Evolutionary conservation across 2,113 vertebrate genomes (phyloP).

Genomic region (Chlamydotis undulata): DNA sequence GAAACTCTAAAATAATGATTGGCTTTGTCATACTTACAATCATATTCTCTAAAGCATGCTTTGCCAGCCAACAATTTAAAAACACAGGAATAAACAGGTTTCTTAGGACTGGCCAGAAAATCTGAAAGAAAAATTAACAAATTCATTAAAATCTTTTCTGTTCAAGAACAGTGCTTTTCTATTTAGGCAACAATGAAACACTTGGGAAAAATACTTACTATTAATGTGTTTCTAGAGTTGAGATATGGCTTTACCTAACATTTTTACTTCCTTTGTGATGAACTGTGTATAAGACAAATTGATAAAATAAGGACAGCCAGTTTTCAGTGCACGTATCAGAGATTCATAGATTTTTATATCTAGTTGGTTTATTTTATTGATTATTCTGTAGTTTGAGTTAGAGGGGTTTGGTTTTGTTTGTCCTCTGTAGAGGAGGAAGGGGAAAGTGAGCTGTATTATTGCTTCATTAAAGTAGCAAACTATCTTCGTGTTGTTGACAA

Average conservation of each 20-base stretch:
- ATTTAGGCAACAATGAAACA: neutral
- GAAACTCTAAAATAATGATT: neutral
- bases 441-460: neutral
- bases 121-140: constrained; percentile 72
- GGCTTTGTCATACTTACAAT: constrained; percentile 81
- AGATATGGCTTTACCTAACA: neutral
- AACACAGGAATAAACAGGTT: constrained; percentile 87
- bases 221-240: neutral
- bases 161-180: neutral
- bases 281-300: neutral
- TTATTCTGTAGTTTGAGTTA: neutral
- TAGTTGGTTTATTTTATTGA: neutral
- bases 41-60: constrained; percentile 86
- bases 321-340: neutral
- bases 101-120: constrained; percentile 82
- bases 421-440: neutral
- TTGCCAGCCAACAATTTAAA: constrained; percentile 89
- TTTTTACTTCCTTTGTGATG: neutral
- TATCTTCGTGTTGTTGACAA: neutral
- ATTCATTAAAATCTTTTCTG: constrained; percentile 10
- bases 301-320: neutral
- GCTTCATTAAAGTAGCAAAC: neutral
- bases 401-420: neutral
- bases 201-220: neutral
- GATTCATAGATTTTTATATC: neutral